Conservation (phyloP, 2,888 invertebrate genomes). For the Erannis defoliaria region DNA sequence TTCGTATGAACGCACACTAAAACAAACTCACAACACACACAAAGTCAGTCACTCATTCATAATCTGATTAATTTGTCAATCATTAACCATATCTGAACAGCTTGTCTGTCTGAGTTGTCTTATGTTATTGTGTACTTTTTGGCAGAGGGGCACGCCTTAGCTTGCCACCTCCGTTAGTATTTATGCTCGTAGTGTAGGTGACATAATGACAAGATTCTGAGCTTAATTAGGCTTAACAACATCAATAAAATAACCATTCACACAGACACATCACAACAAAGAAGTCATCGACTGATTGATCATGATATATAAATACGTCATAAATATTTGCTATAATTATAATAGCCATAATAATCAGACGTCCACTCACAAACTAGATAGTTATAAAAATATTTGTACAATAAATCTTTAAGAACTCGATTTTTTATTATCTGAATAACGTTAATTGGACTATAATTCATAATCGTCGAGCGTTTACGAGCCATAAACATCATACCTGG, state of each 20-base stretch:
- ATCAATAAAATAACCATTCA: slow-evolving; percentile 5
- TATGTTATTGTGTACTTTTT: no score
- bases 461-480: slow-evolving; percentile 46
- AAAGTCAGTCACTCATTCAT: no score
- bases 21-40: no score
- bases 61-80: no score
- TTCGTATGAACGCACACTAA: no score
- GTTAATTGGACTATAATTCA: slow-evolving; percentile 48
- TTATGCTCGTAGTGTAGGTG: neutral
- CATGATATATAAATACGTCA: slow-evolving; percentile 17
- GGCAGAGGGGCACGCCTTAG: no score
- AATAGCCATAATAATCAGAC: slow-evolving; percentile 42
- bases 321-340: slow-evolving; percentile 38
- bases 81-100: no score
- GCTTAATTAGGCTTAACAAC: slow-evolving; percentile 1
- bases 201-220: neutral
- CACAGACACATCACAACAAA: slow-evolving; percentile 14
- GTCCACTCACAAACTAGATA: slow-evolving; percentile 33
- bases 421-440: slow-evolving; percentile 42
- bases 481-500: slow-evolving; percentile 46
- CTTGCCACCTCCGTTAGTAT: no score
- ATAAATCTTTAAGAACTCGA: slow-evolving; percentile 46
- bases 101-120: no score
- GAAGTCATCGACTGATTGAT: slow-evolving; percentile 27
- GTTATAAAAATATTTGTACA: slow-evolving; percentile 46